Percentiles rank a stretch among this genome's conserved stretches.
Evolutionary conservation across 1,140 invertebrate species (phyloP).

Genomic region (Spodoptera litura): DNA sequence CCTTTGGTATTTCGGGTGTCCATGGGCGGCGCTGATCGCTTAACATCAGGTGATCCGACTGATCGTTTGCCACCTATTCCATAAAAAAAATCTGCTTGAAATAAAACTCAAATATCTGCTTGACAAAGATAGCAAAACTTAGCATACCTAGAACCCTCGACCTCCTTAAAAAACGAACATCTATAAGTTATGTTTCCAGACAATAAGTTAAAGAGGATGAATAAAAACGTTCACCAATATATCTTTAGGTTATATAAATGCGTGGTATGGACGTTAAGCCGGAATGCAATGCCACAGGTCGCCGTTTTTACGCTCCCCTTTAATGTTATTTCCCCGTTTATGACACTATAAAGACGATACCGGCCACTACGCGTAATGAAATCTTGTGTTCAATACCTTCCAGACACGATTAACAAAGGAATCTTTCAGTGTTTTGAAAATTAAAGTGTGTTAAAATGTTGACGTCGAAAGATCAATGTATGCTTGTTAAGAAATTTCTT

Average conservation of each 20-base stretch:
- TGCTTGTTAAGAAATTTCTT: no score
- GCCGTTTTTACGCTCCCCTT: conserved; percentile 80
- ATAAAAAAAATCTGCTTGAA: no score
- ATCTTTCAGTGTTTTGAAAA: conserved; percentile 7
- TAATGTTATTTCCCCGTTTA: conserved; percentile 84
- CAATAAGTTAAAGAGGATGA: conserved; percentile 36
- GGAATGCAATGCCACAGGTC: conserved; percentile 83
- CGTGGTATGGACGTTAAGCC: conserved; percentile 65
- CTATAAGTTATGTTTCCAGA: background rate
- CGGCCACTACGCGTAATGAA: conserved; percentile 85
- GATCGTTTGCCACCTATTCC: no score
- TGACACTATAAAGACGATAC: conserved; percentile 84
- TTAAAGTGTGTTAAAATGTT: conserved; percentile 1
- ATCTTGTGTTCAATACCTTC: conserved; percentile 81
- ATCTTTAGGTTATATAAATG: conserved; percentile 65
- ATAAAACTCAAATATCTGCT: no score
- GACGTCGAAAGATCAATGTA: background rate
- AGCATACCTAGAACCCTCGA: no score
- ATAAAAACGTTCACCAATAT: conserved; percentile 58
- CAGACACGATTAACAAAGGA: conserved; percentile 62
- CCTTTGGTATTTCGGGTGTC: no score
- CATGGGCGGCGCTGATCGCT: no score
- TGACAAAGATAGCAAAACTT: no score
- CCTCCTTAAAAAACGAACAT: no score
- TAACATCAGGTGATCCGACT: no score